Evolutionary conservation across 2,113 vertebrate species (phyloP), one percentile per base, ranked within the genome.

Genomic region (Thunnus thynnus): DNA sequence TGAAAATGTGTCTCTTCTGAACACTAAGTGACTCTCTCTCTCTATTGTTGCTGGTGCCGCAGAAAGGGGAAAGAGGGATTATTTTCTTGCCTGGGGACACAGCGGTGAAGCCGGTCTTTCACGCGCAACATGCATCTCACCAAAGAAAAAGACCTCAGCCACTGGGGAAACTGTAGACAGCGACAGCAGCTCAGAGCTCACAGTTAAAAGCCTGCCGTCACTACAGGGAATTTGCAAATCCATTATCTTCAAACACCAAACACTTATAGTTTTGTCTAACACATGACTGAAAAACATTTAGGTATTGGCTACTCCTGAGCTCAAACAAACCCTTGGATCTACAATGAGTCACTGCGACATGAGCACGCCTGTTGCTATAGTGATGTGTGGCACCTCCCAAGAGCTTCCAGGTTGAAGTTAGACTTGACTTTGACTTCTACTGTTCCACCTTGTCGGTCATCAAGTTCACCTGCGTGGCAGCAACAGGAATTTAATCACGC

Each of bases 291-390:
- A 60, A 61, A 20, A 50, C 11, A 56, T 76, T 80, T 71, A 57
- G 18, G 7, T 55, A 69, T 18, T n/a, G 18, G 54, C 25, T 11
- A 1, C 25, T 80, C 47, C 50, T 72, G 30, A 66, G 13, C 36
- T 82, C 51, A 77, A 78, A 82, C 56, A 84, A 78, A 25, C 32
- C 64, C 57, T 82, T 54, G 55, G 4, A 77, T 87, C 78, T 90
- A 91, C 87, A 87, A 82, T 91, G 86, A 91, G 36, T 91, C 85
- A 90, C 32, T 16, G 55, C 17, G 11, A 70, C 68, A 67, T 57
- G 6, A 69, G 55, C n/a, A 4, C 20, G 13, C 56, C n/a, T 41
- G 73, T 85, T 76, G n/a, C 76, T 86, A 86, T 84, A 55, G 75
- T 4, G 54, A 71, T 65, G 56, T 63, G 32, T 5, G 50, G 60